Base-by-base conservation (phyloP, 1,140 invertebrate genomes). In the Macrosteles quadrilineatus region DNA sequence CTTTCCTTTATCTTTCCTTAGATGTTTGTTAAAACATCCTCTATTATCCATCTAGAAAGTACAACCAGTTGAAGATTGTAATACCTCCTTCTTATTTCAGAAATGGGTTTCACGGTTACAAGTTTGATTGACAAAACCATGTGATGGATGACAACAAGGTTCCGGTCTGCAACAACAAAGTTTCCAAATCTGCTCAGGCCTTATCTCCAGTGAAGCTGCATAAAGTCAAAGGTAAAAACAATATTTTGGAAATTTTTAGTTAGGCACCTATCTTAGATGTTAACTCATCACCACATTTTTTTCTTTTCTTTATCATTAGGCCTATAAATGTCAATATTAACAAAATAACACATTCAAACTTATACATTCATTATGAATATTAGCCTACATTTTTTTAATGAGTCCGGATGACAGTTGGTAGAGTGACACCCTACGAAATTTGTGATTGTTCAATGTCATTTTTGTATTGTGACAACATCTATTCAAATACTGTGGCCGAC, bases 201-300 rank as follows among this genome's bases (percentile, higher is more conserved):
- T 63, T 75, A 55, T 73, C 73, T 12, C 71, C 74, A 23, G 74
- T 74, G 25, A 74, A 74, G 71, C 68, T 75, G 27, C 74, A 73
- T 25, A 75, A 75, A 75, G 59, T 73, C 2, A 75, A 74, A 73
- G 74, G 74, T 74, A 71, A 59, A 12, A 40, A 9, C 17, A 17
- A 40, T 9, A 40, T 40, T 40, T 19, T 67, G 40, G 12, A 25
- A 9, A 14, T 50, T 1, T 23, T 36, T 40, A 32, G 0, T 71
- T 3, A 67, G 57, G 19, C 6, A 11, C 19, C 19, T 55, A 9
- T 55, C 4, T 6, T 11, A 55, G 6, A 62, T 9, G 19, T 29
- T 9, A 31, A 9, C 6, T 29, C 14, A 31, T 31, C 12, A 29
- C n/a, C n/a, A n/a, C n/a, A n/a, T n/a, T 68, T 3, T 21, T 71